Percentiles rank a stretch among this genome's conserved stretches.
These are phyloP conservation scores for Parnassius orleans DNA, from an alignment of 2,888 invertebrate species.

Conservation along the genomic window DNA sequence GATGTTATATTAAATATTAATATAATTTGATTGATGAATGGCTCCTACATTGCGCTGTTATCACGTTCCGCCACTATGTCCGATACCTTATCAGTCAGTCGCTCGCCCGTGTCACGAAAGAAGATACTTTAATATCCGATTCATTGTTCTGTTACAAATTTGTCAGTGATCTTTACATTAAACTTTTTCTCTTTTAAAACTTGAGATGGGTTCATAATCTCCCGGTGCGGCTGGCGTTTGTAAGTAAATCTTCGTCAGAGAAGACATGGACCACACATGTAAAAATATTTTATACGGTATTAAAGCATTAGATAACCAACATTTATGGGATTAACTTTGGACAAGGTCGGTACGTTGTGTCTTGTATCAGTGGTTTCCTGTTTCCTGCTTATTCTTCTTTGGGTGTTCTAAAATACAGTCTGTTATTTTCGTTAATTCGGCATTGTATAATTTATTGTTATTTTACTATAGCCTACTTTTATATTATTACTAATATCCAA, in stretches of 20 bases:
- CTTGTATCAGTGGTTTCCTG: conserved; percentile 38
- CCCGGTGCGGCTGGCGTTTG: conserved; percentile 57
- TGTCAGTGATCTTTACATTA: conserved; percentile 80
- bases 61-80: conserved; percentile 41
- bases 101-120: conserved; percentile 76
- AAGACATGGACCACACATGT: conserved; percentile 70
- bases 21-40: conserved; percentile 15
- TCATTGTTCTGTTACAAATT: conserved; percentile 82
- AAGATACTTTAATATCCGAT: conserved; percentile 79
- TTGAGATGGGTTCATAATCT: conserved; percentile 76
- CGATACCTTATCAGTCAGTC: conserved; percentile 61
- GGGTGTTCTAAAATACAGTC: conserved; percentile 29
- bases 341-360: conserved; percentile 43
- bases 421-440: not conserved
- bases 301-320: conserved; percentile 44
- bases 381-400: conserved; percentile 34
- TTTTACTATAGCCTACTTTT: no score
- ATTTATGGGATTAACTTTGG: conserved; percentile 38
- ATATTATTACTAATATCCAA: no score
- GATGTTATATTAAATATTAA: no score
- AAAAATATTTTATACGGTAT: conserved; percentile 54
- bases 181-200: conserved; percentile 76
- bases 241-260: conserved; percentile 67
- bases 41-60: conserved; percentile 22
- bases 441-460: no score